Percentiles rank a stretch among this genome's conserved stretches.
These are phyloP conservation scores for Natator depressus DNA, from an alignment of 2,113 vertebrate species.

Conservation along the genomic window DNA sequence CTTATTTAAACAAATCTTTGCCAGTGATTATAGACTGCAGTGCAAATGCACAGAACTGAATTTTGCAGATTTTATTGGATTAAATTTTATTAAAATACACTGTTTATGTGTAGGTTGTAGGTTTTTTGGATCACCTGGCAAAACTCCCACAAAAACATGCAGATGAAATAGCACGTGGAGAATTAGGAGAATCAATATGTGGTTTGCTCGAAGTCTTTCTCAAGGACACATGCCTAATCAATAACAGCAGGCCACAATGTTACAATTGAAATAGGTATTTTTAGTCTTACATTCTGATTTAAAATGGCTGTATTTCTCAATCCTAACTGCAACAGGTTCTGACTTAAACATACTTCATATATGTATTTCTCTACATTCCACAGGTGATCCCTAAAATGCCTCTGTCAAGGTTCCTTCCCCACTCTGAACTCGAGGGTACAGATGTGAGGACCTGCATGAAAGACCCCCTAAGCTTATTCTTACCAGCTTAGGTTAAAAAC, in stretches of 20 bases:
- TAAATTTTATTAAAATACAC: background rate
- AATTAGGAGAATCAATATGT: accelerated
- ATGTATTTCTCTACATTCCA: background rate
- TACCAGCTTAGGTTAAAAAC: too few relatives aligned
- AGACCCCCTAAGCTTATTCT: too few relatives aligned
- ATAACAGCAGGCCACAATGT: accelerated
- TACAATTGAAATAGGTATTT: accelerated
- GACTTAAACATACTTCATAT: background rate
- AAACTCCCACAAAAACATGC: background rate
- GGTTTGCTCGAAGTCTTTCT: background rate
- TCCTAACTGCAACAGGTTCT: background rate
- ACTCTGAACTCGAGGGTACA: too few relatives aligned
- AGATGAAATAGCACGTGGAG: accelerated
- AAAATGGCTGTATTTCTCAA: background rate
- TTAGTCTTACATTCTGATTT: background rate
- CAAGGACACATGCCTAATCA: background rate
- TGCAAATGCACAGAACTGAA: background rate
- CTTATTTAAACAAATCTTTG: background rate
- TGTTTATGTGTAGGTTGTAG: too few relatives aligned
- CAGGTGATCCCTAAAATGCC: background rate
- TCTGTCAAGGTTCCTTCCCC: too few relatives aligned
- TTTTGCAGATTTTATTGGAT: background rate
- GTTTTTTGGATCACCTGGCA: background rate
- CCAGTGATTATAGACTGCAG: background rate
- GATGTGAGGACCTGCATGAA: too few relatives aligned